A percentile compares a stretch with the other conserved stretches of the same genome.
Conservation (phyloP, 2,888 invertebrate genomes). For the Anodontia alba region DNA sequence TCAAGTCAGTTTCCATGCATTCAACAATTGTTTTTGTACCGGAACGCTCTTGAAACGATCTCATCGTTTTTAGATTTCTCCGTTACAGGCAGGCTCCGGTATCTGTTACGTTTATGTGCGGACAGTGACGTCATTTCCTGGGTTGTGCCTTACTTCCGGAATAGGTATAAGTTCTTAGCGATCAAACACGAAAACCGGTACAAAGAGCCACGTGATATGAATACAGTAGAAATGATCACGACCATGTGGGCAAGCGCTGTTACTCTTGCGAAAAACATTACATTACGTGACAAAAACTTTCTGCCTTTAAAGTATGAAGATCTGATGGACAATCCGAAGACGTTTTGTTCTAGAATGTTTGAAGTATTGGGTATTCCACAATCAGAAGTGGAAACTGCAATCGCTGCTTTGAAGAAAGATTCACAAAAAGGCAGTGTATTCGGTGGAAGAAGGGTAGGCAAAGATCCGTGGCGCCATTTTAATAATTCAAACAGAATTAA, state of each 20-base stretch:
- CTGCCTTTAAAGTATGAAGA: slow-evolving; percentile 54
- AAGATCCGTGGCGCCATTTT: slow-evolving; percentile 7
- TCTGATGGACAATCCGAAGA: slow-evolving; percentile 36
- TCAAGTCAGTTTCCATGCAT: slow-evolving; percentile 45
- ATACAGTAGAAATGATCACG: slow-evolving; percentile 45
- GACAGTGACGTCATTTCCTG: slow-evolving; percentile 42
- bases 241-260: slow-evolving; percentile 50
- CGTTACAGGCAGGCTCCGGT: slow-evolving; percentile 15
- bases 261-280: slow-evolving; percentile 21
- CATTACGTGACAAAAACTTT: slow-evolving; percentile 14
- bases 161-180: slow-evolving; percentile 28
- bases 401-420: slow-evolving; percentile 47
- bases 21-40: slow-evolving; percentile 60
- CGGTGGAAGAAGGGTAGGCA: not conserved
- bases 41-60: slow-evolving; percentile 57
- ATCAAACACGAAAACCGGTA: slow-evolving; percentile 4
- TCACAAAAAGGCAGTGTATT: slow-evolving; percentile 44
- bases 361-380: slow-evolving; percentile 39
- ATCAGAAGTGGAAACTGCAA: slow-evolving; percentile 35
- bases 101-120: not conserved
- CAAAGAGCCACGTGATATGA: slow-evolving; percentile 17
- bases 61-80: slow-evolving; percentile 48
- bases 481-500: not conserved
- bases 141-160: slow-evolving; percentile 40
- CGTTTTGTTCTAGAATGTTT: slow-evolving; percentile 36